Evolutionary conservation across 1,140 invertebrate species (phyloP).

Genomic region (Drosophila hydei): DNA sequence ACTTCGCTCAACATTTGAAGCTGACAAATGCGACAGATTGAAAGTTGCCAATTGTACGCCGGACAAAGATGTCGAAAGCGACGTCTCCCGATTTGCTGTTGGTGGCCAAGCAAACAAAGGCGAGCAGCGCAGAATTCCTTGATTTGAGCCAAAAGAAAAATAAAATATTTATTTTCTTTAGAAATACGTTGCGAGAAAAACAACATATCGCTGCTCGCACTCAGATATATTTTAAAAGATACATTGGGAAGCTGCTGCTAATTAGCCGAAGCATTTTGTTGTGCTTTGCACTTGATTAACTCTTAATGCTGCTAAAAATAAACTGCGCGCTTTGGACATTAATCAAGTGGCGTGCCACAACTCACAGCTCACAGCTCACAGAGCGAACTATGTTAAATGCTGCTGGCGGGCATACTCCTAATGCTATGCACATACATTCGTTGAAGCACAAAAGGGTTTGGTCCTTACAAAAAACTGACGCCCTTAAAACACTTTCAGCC

Average conservation of each 20-base stretch:
- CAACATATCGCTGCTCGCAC: not conserved
- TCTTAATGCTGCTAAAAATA: conserved; percentile 60
- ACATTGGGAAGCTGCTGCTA: conserved; percentile 31
- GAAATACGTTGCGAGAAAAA: conserved; percentile 10
- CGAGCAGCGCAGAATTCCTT: conserved; percentile 19
- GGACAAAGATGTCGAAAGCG: conserved; percentile 39
- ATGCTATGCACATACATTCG: conserved; percentile 53
- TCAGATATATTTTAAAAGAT: not conserved
- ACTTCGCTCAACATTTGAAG: conserved; percentile 54
- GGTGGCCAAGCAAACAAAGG: conserved; percentile 45
- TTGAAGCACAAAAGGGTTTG: conserved; percentile 53
- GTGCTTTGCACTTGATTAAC: conserved; percentile 68
- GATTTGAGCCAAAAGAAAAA: conserved; percentile 27
- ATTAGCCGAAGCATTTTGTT: conserved; percentile 65
- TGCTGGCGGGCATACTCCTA: conserved; percentile 32
- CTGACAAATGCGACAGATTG: conserved; percentile 76
- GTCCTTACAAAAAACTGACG: conserved; percentile 20
- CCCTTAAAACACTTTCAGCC: conserved; percentile 32
- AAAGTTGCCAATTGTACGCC: conserved; percentile 65
- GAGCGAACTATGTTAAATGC: conserved; percentile 8
- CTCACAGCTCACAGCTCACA: not conserved
- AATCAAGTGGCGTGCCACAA: conserved; percentile 48
- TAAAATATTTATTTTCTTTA: conserved; percentile 21
- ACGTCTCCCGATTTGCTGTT: conserved; percentile 35
- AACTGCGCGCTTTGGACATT: conserved; percentile 50